These are phyloP conservation scores for Amblyraja radiata DNA, from an alignment of 2,797 vertebrate genomes.

Conservation along the genomic window DNA sequence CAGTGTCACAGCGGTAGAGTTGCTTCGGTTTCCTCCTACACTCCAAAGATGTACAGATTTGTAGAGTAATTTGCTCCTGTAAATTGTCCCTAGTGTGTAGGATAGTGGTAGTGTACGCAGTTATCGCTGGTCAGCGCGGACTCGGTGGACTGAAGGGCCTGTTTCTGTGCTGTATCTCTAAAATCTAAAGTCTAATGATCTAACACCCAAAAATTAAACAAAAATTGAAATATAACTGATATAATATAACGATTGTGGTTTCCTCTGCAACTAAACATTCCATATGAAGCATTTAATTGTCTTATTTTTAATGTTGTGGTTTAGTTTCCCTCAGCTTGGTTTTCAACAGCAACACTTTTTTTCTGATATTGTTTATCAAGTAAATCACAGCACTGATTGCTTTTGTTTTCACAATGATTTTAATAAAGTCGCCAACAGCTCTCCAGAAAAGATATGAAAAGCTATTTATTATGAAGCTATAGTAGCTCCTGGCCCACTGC, in stretches of 20 bases:
- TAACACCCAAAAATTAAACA: not conserved
- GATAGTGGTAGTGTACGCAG: too few species aligned
- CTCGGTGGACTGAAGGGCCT: too few species aligned
- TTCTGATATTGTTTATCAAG: not conserved
- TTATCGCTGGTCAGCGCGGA: too few species aligned
- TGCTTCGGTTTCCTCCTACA: too few species aligned
- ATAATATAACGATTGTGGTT: not conserved
- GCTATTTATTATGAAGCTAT: constrained; percentile 8
- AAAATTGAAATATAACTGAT: not conserved
- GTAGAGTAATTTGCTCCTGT: too few species aligned
- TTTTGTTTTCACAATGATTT: not conserved
- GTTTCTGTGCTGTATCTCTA: too few species aligned
- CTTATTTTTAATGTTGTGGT: not conserved
- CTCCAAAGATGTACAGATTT: too few species aligned
- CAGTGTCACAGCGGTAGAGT: too few species aligned
- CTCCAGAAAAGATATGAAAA: not conserved
- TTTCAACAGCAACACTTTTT: not conserved
- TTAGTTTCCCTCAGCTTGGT: not conserved
- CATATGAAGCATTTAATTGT: not conserved
- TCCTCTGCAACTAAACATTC: not conserved
- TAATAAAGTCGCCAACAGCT: constrained; percentile 13
- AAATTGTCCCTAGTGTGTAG: too few species aligned
- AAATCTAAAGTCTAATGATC: not conserved
- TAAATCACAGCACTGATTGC: not conserved
- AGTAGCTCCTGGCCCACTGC: not conserved